phyloP scores from a whole-genome alignment of 2,797 vertebrate genomes.

The Sebastolobus altivelis region DNA sequence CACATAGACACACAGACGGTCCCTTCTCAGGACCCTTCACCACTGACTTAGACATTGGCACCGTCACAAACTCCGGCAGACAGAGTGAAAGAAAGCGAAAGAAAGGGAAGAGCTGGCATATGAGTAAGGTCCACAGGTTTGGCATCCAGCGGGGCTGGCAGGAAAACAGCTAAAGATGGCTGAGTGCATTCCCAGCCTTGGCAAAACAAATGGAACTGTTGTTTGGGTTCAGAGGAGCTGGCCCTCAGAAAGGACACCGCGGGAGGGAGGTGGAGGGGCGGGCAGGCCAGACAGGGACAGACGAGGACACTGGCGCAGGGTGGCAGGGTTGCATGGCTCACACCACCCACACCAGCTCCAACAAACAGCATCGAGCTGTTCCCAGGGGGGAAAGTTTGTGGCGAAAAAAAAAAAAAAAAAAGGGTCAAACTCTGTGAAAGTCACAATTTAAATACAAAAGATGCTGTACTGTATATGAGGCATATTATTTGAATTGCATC shows the following conservation, averaged over 20 bases:
- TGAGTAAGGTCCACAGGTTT: conserved; percentile 72
- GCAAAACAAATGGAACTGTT: conserved; percentile 83
- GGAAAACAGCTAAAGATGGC: conserved; percentile 72
- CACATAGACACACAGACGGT: conserved; percentile 35
- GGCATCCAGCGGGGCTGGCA: conserved; percentile 71
- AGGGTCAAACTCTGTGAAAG: conserved; percentile 33
- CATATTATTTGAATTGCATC: neutral
- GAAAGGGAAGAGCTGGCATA: conserved; percentile 69
- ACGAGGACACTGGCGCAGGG: conserved; percentile 74
- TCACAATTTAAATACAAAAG: conserved; percentile 33
- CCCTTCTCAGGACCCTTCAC: conserved; percentile 54
- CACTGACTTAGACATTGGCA: conserved; percentile 59
- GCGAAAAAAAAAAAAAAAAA: conserved; percentile 9
- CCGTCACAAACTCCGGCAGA: conserved; percentile 55
- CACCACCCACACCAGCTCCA: conserved; percentile 67
- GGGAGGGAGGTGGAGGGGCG: conserved; percentile 63
- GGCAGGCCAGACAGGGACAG: conserved; percentile 75
- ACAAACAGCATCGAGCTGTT: conserved; percentile 56
- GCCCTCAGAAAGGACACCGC: conserved; percentile 75
- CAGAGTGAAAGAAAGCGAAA: conserved; percentile 59
- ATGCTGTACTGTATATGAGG: neutral
- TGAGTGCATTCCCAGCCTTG: conserved; percentile 79
- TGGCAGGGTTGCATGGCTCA: conserved; percentile 66
- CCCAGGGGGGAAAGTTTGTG: conserved; percentile 49
- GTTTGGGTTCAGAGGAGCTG: conserved; percentile 82